A percentile compares a stretch with the other conserved stretches of the same genome.
phyloP scores from a whole-genome alignment of 2,888 invertebrate genomes.

The Mesorhabditis spiculigera region DNA sequence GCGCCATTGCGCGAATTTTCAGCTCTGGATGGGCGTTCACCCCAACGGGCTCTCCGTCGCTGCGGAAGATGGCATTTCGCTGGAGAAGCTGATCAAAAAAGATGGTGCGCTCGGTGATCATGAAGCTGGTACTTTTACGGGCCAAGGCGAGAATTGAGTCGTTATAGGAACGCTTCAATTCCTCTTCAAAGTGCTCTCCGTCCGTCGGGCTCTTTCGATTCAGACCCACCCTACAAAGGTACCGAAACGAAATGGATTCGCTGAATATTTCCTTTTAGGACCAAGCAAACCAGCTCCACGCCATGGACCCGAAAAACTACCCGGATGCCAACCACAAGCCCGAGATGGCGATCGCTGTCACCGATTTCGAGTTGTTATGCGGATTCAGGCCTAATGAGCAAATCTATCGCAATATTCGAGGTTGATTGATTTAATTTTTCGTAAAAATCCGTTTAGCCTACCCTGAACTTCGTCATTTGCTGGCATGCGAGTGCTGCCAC shows the following conservation, averaged over 20 bases:
- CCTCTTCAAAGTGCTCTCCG: conserved; percentile 88
- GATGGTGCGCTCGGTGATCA: conserved; percentile 61
- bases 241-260: background rate
- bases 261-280: conserved; percentile 63
- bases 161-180: conserved; percentile 68
- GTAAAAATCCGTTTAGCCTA: conserved; percentile 17
- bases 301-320: conserved; percentile 77
- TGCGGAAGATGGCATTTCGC: conserved; percentile 60
- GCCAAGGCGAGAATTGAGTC: conserved; percentile 6
- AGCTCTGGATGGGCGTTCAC: conserved; percentile 96
- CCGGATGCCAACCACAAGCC: conserved; percentile 97
- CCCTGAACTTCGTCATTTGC: conserved; percentile 29
- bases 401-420: conserved; percentile 71
- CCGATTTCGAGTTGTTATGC: conserved; percentile 85
- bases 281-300: conserved; percentile 78
- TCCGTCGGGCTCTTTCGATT: conserved; percentile 86
- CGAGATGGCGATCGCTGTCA: conserved; percentile 90
- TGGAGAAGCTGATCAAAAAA: conserved; percentile 66
- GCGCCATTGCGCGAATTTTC: conserved; percentile 11
- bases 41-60: conserved; percentile 77
- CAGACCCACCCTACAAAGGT: conserved; percentile 88
- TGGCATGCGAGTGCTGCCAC: conserved; percentile 10
- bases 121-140: conserved; percentile 32
- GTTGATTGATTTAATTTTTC: conserved; percentile 56
- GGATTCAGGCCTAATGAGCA: conserved; percentile 81